phyloP scores from a whole-genome alignment of 2,888 invertebrate genomes.

The Diarsia rubi region DNA sequence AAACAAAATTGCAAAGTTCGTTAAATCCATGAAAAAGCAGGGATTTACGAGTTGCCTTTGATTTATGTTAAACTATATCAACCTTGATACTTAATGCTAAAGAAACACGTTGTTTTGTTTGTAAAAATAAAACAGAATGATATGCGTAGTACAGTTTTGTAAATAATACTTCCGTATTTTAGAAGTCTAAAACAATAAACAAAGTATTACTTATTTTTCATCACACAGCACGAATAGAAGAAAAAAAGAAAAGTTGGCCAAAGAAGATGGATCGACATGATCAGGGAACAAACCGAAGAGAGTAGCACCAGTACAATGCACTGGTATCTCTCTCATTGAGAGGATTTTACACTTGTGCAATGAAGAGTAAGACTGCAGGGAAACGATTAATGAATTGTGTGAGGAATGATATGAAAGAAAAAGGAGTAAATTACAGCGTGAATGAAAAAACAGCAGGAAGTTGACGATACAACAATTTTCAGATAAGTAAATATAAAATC shows the following conservation, averaged over 20 bases:
- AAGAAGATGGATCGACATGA: background rate
- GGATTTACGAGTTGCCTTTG: slow-evolving; percentile 23
- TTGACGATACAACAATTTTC: background rate
- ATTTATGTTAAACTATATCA: slow-evolving; percentile 49
- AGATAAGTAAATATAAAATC: background rate
- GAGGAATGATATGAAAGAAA: too few species aligned
- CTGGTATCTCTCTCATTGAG: too few species aligned
- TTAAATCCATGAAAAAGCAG: slow-evolving; percentile 6
- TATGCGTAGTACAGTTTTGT: background rate
- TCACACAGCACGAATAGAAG: background rate
- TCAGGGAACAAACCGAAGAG: background rate
- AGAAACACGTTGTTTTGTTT: slow-evolving; percentile 17
- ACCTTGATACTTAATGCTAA: slow-evolving; percentile 45
- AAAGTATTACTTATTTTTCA: background rate
- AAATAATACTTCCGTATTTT: slow-evolving; percentile 21
- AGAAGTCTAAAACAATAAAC: background rate
- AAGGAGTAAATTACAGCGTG: too few species aligned
- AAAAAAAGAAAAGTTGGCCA: background rate
- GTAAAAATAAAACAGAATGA: slow-evolving; percentile 2
- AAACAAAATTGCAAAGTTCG: slow-evolving; percentile 12
- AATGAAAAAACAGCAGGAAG: background rate
- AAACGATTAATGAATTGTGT: too few species aligned
- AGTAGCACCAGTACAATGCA: background rate
- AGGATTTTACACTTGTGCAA: background rate
- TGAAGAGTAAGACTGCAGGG: too few species aligned